Evolutionary conservation across 2,113 vertebrate species (phyloP), one percentile per base, ranked within the genome.

Genomic region (Climacteris rufus): DNA sequence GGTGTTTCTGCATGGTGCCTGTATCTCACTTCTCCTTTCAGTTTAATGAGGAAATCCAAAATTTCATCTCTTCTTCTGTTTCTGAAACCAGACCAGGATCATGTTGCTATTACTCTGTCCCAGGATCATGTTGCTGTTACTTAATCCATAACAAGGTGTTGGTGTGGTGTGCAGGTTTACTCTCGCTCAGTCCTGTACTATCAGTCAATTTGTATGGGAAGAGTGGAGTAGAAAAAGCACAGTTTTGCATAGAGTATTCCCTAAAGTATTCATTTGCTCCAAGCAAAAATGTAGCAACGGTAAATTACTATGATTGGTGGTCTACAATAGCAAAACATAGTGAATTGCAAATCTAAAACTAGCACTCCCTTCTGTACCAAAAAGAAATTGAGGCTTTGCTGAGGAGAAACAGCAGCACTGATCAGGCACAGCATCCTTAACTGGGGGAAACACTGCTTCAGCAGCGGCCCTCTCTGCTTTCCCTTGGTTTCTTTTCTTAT

Each of bases 211-310:
- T 65, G 9, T 25, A 31, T 3, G 3, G 33, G 40, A 82, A 65
- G 16, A 59, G 22, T 30, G 28, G 25, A 78, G 15, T 13, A 45
- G 22, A 37, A 79, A 69, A 78, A 82, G 1, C 6, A 60, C 12
- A 13, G 7, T 7, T 6, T 33, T 2, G 15, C 10, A 27, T 2
- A 53, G 4, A n/a, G 3, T 1, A 1, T 54, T 78, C 14, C 16
- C 25, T 74, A 59, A 63, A 66, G 28, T 49, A 68, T 59, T 44
- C 39, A 44, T 42, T 57, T 45, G 3, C 22, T 93, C 56, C 45
- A 86, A 49, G 4, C 16, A 69, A 64, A 64, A 60, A 17, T 42
- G 4, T 12, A 50, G 6, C 22, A 54, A 85, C 85, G 20, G 60
- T 11, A 33, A 79, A 37, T 70, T 40, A 15, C 11, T 39, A 7